These are phyloP conservation scores for Aplodontia rufa DNA, from an alignment of 2,113 vertebrate species.

Conservation along the genomic window DNA sequence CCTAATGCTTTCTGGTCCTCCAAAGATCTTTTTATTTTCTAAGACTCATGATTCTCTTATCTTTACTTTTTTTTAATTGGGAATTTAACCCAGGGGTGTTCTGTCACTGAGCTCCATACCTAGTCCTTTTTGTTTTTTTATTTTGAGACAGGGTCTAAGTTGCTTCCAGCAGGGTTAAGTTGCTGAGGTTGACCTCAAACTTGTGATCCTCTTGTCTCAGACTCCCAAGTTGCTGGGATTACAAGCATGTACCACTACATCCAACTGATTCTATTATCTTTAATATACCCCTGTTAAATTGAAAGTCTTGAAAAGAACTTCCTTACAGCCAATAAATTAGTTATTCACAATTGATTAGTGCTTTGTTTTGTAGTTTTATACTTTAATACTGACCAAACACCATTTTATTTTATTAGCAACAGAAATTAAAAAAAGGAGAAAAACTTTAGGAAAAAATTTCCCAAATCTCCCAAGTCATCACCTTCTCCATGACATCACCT, in stretches of 20 bases:
- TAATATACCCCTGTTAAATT: neutral
- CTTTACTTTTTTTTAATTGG: neutral
- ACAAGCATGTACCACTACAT: no score
- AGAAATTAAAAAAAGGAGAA: neutral
- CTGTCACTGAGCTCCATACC: no score
- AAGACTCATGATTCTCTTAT: neutral
- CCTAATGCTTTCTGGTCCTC: neutral
- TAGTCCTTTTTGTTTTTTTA: no score
- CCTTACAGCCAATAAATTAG: neutral
- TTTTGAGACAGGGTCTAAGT: no score
- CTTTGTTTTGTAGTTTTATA: neutral
- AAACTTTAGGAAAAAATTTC: neutral
- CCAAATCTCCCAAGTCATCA: rapidly evolving
- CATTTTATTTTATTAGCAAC: neutral
- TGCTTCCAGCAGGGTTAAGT: no score
- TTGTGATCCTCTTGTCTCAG: no score
- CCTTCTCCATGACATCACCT: neutral
- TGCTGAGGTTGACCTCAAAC: no score
- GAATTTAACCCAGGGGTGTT: no score
- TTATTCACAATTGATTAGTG: neutral
- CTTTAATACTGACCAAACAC: neutral
- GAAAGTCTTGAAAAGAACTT: neutral
- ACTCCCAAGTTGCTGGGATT: no score
- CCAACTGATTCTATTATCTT: neutral
- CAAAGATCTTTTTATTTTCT: neutral